Evolutionary conservation across 2,888 invertebrate species (phyloP).

Genomic region (Elgonia sp.): DNA sequence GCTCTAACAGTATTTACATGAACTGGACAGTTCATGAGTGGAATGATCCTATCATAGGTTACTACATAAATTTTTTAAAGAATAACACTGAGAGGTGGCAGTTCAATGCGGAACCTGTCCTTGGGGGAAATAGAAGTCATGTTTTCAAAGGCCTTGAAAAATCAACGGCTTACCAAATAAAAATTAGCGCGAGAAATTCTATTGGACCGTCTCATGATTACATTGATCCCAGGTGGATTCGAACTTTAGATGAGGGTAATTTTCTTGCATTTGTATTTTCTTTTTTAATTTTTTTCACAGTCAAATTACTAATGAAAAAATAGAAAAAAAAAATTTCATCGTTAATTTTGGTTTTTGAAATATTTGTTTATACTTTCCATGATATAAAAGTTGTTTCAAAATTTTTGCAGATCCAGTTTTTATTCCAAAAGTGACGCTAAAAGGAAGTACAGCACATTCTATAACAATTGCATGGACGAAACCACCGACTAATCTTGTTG

Average conservation of each 20-base stretch:
- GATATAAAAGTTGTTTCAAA: not conserved
- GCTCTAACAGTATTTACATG: constrained; percentile 91
- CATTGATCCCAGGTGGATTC: constrained; percentile 88
- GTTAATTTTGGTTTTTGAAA: not conserved
- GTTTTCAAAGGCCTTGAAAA: constrained; percentile 90
- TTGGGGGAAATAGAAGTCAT: constrained; percentile 90
- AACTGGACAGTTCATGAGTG: constrained; percentile 94
- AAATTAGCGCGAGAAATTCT: constrained; percentile 90
- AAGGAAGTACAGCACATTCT: constrained; percentile 91
- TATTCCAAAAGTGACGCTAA: constrained; percentile 93
- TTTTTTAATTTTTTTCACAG: not conserved
- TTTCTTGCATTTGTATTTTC: not conserved
- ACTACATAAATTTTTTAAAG: constrained; percentile 88
- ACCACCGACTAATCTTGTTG: constrained; percentile 90
- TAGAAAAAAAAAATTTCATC: not conserved
- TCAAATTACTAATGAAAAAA: not conserved
- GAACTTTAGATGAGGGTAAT: constrained; percentile 89
- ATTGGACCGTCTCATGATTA: constrained; percentile 89
- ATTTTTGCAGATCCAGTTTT: constrained; percentile 90
- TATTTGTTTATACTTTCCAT: not conserved
- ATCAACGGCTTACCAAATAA: constrained; percentile 90
- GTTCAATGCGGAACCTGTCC: constrained; percentile 89
- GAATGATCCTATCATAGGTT: constrained; percentile 90
- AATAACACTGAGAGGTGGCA: constrained; percentile 88
- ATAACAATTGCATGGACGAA: constrained; percentile 94